Evolutionary conservation across 30 jellyfish, hydroid and myxozoan genomes (phyloP).

Genomic region (Sanderia malayensis): DNA sequence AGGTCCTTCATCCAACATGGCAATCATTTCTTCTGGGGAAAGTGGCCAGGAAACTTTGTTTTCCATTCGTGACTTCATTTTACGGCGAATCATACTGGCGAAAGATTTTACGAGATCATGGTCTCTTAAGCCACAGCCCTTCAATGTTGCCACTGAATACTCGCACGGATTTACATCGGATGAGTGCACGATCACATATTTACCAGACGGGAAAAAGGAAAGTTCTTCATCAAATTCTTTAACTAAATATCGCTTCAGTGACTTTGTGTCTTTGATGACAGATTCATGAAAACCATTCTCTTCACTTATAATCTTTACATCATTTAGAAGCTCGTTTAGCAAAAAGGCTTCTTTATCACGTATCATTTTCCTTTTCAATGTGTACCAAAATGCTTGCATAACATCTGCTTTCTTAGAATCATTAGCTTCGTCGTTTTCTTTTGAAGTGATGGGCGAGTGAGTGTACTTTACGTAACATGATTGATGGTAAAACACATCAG

Average conservation of each 20-base stretch:
- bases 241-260: neutral
- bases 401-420: conserved; percentile 1
- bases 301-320: neutral
- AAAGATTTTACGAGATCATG: neutral
- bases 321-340: neutral
- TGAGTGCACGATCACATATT: conserved; percentile 7
- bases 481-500: conserved; percentile 11
- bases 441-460: neutral
- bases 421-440: neutral
- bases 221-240: neutral
- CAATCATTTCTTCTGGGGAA: neutral
- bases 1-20: neutral
- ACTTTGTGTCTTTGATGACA: neutral
- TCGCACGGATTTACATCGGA: conserved; percentile 20
- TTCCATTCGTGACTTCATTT: neutral
- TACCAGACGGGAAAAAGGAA: conserved; percentile 15
- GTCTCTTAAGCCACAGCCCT: conserved; percentile 3
- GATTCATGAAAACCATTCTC: neutral
- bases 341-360: conserved; percentile 9
- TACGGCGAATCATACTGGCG: conserved; percentile 16
- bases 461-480: conserved; percentile 14
- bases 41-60: neutral
- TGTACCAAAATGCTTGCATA: conserved; percentile 3
- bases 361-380: neutral
- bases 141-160: conserved; percentile 6